Conservation (phyloP, 1,140 invertebrate genomes). For the Papilio xuthus region DNA sequence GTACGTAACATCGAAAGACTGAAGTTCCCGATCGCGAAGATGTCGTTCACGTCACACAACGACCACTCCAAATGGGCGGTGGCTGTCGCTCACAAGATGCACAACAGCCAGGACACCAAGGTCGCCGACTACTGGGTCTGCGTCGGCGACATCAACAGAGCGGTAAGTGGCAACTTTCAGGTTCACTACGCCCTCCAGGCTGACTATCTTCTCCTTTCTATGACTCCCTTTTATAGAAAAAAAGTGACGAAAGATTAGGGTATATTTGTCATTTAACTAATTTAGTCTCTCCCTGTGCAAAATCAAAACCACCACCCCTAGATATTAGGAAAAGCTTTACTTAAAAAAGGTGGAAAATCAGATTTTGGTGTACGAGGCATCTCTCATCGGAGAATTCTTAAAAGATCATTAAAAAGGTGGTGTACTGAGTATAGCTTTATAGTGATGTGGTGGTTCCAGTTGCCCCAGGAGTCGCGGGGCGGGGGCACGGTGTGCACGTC, state of each 20-base stretch:
- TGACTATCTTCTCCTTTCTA: too few species aligned
- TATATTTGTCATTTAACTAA: too few species aligned
- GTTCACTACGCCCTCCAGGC: not conserved
- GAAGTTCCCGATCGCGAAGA: constrained; percentile 78
- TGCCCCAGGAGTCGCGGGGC: constrained; percentile 88
- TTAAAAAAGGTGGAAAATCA: too few species aligned
- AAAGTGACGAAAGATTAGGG: too few species aligned
- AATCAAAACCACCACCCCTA: too few species aligned
- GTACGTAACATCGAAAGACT: constrained; percentile 87
- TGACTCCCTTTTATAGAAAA: too few species aligned
- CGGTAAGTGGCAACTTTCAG: constrained; percentile 81
- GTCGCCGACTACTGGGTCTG: constrained; percentile 88
- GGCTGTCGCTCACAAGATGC: constrained; percentile 79
- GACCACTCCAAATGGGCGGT: constrained; percentile 98
- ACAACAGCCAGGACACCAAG: constrained; percentile 71
- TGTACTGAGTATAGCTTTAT: too few species aligned
- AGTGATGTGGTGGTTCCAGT: constrained; percentile 71
- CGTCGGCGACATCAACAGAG: constrained; percentile 96
- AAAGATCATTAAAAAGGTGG: too few species aligned
- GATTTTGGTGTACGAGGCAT: too few species aligned
- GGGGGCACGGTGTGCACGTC: constrained; percentile 91
- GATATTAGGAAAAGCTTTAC: too few species aligned
- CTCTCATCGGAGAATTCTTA: too few species aligned
- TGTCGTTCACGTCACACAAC: constrained; percentile 86
- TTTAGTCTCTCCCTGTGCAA: too few species aligned